These are phyloP conservation scores for Epinephelus lanceolatus DNA, from an alignment of 2,113 vertebrate genomes.

Conservation along the genomic window DNA sequence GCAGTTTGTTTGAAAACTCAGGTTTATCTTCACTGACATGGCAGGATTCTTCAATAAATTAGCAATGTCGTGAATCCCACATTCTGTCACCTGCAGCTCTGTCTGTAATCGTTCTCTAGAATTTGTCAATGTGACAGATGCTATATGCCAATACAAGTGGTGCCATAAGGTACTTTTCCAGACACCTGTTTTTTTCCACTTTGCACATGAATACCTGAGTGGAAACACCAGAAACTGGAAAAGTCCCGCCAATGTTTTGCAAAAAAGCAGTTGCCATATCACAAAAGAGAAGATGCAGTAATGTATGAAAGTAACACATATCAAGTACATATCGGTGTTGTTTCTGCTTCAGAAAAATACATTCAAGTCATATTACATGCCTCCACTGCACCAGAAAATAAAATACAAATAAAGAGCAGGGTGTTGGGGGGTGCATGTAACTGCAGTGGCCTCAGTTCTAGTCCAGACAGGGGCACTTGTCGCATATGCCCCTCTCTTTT, in stretches of 20 bases:
- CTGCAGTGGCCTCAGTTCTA: not conserved
- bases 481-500: not conserved
- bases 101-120: not conserved
- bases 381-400: not conserved
- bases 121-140: not conserved
- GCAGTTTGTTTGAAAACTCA: not conserved
- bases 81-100: not conserved
- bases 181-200: not conserved
- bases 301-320: not conserved
- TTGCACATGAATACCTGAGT: not conserved
- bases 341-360: not conserved
- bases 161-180: not conserved
- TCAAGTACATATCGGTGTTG: not conserved
- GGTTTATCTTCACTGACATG: not conserved
- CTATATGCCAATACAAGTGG: not conserved
- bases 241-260: not conserved
- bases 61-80: not conserved
- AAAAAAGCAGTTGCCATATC: not conserved
- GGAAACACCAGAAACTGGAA: not conserved
- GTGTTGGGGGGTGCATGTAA: not conserved
- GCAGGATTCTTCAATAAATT: conserved; percentile 5
- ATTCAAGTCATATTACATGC: not conserved
- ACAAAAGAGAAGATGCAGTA: not conserved
- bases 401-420: not conserved
- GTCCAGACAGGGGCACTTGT: not conserved